Evolutionary conservation across 2,888 invertebrate genomes (phyloP).

Genomic region (Drosophila nr. fundita): DNA sequence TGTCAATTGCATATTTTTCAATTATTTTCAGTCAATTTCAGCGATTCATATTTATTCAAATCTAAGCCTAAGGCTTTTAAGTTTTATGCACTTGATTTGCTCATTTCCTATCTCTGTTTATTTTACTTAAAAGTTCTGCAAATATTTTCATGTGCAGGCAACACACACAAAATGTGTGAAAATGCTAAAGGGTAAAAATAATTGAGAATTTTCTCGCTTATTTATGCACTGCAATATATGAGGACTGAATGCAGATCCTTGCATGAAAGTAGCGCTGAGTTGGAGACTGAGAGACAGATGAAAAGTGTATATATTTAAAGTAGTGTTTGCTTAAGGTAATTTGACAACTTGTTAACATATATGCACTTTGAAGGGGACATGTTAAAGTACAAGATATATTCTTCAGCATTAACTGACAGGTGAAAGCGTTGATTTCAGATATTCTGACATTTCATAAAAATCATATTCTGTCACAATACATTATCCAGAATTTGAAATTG

Average conservation of each 20-base stretch:
- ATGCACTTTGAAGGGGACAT: not conserved
- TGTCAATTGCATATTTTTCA: not conserved
- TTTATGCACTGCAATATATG: conserved; percentile 18
- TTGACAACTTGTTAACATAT: not conserved
- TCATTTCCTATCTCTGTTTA: conserved; percentile 8
- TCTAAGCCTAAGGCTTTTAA: not conserved
- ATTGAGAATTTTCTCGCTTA: conserved; percentile 49
- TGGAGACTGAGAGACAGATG: too few species aligned
- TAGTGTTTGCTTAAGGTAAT: not conserved
- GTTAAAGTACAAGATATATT: not conserved
- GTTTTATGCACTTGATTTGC: not conserved
- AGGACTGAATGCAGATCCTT: not conserved
- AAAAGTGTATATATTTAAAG: not conserved
- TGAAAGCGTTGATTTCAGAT: not conserved
- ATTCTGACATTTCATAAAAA: not conserved
- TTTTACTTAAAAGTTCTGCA: conserved; percentile 38
- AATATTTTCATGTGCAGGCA: conserved; percentile 34
- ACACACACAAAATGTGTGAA: conserved; percentile 42
- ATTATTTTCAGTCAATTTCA: not conserved
- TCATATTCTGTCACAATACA: not conserved
- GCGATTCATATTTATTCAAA: not conserved
- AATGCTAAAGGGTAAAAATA: conserved; percentile 57
- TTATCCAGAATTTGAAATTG: not conserved
- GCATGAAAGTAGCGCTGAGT: too few species aligned
- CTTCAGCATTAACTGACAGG: not conserved